phyloP scores from a whole-genome alignment of 2,113 vertebrate species.

The Psettodes erumei region DNA sequence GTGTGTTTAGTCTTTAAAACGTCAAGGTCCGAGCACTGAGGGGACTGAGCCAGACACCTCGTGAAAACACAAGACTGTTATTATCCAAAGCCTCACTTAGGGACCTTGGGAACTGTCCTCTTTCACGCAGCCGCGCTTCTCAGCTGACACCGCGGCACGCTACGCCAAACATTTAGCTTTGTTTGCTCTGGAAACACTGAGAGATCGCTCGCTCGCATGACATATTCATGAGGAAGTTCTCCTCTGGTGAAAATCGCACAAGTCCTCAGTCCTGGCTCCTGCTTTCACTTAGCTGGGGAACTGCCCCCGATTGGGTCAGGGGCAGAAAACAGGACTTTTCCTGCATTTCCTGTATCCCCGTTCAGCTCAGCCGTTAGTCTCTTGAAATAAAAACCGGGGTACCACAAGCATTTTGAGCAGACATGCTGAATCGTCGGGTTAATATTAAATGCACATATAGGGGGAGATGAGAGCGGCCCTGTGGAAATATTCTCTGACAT shows the following conservation, averaged over 20 bases:
- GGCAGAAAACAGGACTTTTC: no score
- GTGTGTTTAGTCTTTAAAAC: conserved; percentile 56
- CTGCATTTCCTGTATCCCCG: no score
- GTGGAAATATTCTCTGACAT: background rate
- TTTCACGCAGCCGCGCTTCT: conserved; percentile 17
- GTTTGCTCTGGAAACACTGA: background rate
- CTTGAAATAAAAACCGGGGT: background rate
- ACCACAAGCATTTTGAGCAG: background rate
- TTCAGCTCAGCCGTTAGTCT: no score
- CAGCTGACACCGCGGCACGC: background rate
- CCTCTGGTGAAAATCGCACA: no score
- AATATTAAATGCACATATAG: no score
- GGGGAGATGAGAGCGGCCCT: no score
- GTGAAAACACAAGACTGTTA: conserved; percentile 46
- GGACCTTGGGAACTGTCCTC: conserved; percentile 1
- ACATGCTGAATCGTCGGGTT: no score
- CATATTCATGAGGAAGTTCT: background rate
- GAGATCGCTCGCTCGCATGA: background rate
- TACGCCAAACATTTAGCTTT: background rate
- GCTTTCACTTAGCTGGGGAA: background rate
- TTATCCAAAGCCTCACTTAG: conserved; percentile 29
- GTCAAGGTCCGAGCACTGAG: conserved; percentile 15
- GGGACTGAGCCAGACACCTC: conserved; percentile 18
- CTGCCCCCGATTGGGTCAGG: background rate
- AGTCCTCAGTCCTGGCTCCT: no score